These are phyloP conservation scores for Trachelus tabidus DNA, from an alignment of 2,888 invertebrate genomes.

Conservation along the genomic window DNA sequence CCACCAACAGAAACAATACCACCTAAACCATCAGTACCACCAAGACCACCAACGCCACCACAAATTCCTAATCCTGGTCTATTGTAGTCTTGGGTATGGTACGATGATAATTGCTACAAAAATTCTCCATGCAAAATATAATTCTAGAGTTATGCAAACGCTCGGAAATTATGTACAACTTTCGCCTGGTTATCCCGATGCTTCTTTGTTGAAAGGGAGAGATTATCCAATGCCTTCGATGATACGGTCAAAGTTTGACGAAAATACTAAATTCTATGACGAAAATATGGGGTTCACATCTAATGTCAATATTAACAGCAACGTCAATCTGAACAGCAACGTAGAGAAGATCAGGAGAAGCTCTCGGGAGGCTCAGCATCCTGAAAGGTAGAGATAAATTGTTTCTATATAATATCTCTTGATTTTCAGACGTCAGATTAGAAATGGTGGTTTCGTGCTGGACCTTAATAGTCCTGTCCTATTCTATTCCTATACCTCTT, in stretches of 20 bases:
- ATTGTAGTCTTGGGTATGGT: not conserved
- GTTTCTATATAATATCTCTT: not conserved
- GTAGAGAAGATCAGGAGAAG: not conserved
- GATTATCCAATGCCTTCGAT: not conserved
- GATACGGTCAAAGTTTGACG: not conserved
- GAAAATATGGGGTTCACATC: not conserved
- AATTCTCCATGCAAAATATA: not conserved
- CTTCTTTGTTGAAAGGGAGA: not conserved
- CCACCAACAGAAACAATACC: too few relatives aligned
- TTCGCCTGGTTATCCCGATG: not conserved
- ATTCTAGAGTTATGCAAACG: not conserved
- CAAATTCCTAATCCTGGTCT: not conserved
- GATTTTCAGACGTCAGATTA: not conserved
- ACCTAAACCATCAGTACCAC: too few relatives aligned
- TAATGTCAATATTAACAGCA: not conserved
- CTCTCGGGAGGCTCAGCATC: not conserved
- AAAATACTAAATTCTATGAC: not conserved
- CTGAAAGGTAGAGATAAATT: not conserved
- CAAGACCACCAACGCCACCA: not conserved
- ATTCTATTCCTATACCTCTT: not conserved
- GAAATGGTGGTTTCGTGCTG: not conserved
- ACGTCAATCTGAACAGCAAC: not conserved
- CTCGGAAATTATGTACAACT: not conserved
- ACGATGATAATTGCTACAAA: not conserved
- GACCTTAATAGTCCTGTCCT: not conserved